Conservation (phyloP, 64 coral and sea anemone species). For the Actinia tenebrosa region DNA sequence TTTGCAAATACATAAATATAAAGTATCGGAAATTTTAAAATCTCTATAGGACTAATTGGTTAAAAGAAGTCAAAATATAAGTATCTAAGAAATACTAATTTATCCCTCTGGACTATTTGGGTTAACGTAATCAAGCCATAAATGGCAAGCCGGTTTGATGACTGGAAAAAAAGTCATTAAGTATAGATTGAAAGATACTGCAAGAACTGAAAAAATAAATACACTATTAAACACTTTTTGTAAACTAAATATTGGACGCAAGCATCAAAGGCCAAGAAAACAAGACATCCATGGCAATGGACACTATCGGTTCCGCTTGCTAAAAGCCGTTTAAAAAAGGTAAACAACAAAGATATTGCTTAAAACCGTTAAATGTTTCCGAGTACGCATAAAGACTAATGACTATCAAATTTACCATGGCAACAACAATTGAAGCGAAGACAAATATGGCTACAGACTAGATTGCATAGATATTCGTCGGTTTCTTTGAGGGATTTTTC, state of each 20-base stretch:
- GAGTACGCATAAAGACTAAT: background rate
- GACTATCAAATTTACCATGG: background rate
- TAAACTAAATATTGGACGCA: background rate
- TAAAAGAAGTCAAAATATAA: background rate
- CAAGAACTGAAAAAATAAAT: background rate
- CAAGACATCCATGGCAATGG: background rate
- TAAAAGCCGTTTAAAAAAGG: background rate
- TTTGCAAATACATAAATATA: too few species aligned
- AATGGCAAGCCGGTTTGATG: background rate
- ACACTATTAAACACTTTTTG: background rate
- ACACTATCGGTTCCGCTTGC: constrained; percentile 1
- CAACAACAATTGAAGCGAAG: background rate
- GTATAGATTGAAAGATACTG: background rate
- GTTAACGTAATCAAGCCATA: background rate
- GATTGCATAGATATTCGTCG: background rate
- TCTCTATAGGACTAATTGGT: background rate
- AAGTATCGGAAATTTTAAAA: background rate
- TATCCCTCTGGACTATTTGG: background rate
- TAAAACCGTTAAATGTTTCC: background rate
- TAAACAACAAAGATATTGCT: background rate
- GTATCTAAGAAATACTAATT: background rate
- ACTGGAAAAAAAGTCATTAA: background rate
- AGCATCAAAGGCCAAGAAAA: background rate
- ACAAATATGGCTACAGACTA: background rate
- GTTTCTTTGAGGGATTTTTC: background rate